A percentile compares a stretch with the other conserved stretches of the same genome.
These are phyloP conservation scores for Zoanthus sansibaricus DNA, from an alignment of 92 coral and sea anemone genomes.

Conservation along the genomic window DNA sequence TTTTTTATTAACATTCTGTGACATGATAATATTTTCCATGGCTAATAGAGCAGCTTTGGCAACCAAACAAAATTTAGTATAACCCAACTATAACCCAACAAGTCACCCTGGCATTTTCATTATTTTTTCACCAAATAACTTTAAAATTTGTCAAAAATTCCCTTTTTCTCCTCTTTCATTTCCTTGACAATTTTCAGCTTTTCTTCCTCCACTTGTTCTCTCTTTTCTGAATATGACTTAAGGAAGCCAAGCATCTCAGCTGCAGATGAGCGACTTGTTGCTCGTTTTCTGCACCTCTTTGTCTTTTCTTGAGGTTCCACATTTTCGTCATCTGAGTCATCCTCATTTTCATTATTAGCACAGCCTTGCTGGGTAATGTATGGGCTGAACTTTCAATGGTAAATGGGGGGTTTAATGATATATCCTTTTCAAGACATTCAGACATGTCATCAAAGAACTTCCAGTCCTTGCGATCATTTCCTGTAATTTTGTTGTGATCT, in stretches of 20 bases:
- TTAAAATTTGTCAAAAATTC: not conserved
- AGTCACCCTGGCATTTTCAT: slow-evolving; percentile 20
- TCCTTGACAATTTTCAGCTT: slow-evolving; percentile 9
- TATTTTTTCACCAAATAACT: slow-evolving; percentile 29
- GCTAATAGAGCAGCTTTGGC: slow-evolving; percentile 11
- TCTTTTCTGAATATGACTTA: not conserved
- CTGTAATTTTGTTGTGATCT: slow-evolving; percentile 45
- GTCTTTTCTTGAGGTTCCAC: slow-evolving; percentile 27
- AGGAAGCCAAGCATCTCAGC: slow-evolving; percentile 22
- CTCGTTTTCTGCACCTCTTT: slow-evolving; percentile 15
- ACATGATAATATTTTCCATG: slow-evolving; percentile 1
- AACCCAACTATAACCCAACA: slow-evolving; percentile 7
- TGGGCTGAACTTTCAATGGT: slow-evolving; percentile 49
- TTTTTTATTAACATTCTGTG: slow-evolving; percentile 27
- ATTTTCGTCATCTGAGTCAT: slow-evolving; percentile 23
- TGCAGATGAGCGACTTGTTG: slow-evolving; percentile 21
- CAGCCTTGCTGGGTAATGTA: slow-evolving; percentile 13
- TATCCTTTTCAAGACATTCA: slow-evolving; percentile 41
- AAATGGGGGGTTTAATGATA: slow-evolving; percentile 39
- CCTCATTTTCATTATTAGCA: slow-evolving; percentile 20
- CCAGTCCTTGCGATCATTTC: slow-evolving; percentile 49
- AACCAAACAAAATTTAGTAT: slow-evolving; percentile 27
- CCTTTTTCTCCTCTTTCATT: slow-evolving; percentile 21
- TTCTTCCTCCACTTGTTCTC: slow-evolving; percentile 13
- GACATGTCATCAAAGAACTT: slow-evolving; percentile 44